Evolutionary conservation across 2,888 invertebrate genomes (phyloP).

Genomic region (Monoplex corrugatus): DNA sequence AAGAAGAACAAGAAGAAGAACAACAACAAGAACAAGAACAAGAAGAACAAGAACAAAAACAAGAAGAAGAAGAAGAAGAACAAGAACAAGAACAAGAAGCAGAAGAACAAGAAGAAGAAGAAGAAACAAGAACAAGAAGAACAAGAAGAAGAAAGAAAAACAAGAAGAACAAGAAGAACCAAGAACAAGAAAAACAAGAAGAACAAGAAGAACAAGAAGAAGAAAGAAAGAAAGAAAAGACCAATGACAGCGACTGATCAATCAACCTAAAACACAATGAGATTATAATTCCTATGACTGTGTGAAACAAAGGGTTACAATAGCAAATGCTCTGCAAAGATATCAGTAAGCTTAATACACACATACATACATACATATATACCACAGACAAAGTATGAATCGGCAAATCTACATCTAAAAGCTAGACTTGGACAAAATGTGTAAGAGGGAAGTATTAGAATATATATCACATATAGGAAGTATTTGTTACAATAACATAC

Average conservation of each 20-base stretch:
- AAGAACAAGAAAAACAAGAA: neutral
- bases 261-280: no score
- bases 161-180: neutral
- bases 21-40: conserved; percentile 39
- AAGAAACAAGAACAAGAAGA: conserved; percentile 46
- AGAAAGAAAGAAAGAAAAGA: neutral
- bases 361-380: neutral
- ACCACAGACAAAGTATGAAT: neutral
- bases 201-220: neutral
- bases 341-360: no score
- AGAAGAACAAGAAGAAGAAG: conserved; percentile 46
- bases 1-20: conserved; percentile 48
- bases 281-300: no score
- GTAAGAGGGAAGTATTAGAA: no score
- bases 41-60: neutral
- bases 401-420: neutral
- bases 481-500: no score
- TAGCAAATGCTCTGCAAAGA: no score
- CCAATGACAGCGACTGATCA: neutral
- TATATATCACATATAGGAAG: no score
- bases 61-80: neutral
- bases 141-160: neutral
- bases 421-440: neutral
- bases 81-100: neutral
- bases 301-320: no score